Evolutionary conservation across 2,888 invertebrate genomes (phyloP), one percentile per base, ranked within the genome.

Genomic region (Nebria salina): DNA sequence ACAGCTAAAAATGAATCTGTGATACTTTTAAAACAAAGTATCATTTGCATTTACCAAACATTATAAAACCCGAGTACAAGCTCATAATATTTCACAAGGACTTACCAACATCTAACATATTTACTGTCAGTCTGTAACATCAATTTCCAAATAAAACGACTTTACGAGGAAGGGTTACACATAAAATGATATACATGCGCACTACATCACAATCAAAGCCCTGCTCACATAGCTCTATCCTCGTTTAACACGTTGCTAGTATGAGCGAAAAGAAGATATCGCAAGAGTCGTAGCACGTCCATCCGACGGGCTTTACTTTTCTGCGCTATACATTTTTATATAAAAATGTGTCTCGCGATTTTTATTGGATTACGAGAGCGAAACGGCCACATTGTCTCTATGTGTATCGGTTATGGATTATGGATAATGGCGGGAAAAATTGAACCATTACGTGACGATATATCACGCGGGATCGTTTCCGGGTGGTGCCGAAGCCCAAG

Each of bases 401-500:
- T 76, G 72, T 76, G 80, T 76, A 81, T 81, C 75, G 75, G 81
- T 81, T 81, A 81, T 81, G 81, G 81, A 81, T 81, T 76, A 81
- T 81, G 81, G 81, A 81, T 76, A 81, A 81, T 81, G 81, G 81
- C 76, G 81, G 81, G 81, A 81, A 81, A 81, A 81, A 81, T 81
- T 81, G 81, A 81, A 81, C 81, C 81, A 81, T 81, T 81, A 81
- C 81, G 81, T 76, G 81, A 25, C 81, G 73, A 81, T 81, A 81
- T 76, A 81, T 81, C 81, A 81, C 7, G 26, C 20, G 76, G 72
- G 76, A 76, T 81, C 76, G 81, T 76, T 81, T 81, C 76, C 81
- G 72, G 81, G 76, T 54, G 68, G 64, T 66, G 75, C 42, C 13
- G 20, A 9, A 11, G 2, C 34, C 70, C 70, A 11, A 20, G 26